These are phyloP conservation scores for Drosophila merina DNA, from an alignment of 2,888 invertebrate species.

Conservation along the genomic window DNA sequence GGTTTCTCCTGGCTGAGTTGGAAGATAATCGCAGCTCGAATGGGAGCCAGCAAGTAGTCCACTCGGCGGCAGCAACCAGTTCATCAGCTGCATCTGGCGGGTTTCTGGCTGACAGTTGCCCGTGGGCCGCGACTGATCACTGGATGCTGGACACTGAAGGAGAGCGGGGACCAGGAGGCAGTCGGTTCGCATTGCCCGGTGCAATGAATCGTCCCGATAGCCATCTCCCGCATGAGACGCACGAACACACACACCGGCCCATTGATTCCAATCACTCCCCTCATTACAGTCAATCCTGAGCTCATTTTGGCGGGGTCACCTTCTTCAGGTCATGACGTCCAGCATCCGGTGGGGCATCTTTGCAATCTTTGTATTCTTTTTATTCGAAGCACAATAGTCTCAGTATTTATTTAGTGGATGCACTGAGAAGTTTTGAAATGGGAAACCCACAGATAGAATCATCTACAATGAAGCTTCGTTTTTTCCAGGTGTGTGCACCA, in stretches of 20 bases:
- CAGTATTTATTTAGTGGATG: no score
- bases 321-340: slow-evolving; percentile 59
- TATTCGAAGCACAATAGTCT: neutral
- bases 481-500: slow-evolving; percentile 94
- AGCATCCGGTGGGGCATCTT: slow-evolving; percentile 57
- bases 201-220: slow-evolving; percentile 77
- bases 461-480: neutral
- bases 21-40: slow-evolving; percentile 37
- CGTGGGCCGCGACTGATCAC: slow-evolving; percentile 34
- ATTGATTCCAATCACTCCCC: slow-evolving; percentile 67
- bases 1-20: slow-evolving; percentile 16
- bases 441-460: no score
- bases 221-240: slow-evolving; percentile 77
- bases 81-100: slow-evolving; percentile 8
- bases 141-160: neutral
- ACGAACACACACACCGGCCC: slow-evolving; percentile 63
- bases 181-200: slow-evolving; percentile 52
- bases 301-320: slow-evolving; percentile 71
- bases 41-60: slow-evolving; percentile 38
- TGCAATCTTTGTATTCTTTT: neutral
- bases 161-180: neutral
- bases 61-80: slow-evolving; percentile 22
- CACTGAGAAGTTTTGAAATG: no score
- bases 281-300: slow-evolving; percentile 76
- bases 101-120: slow-evolving; percentile 25